Conservation (phyloP, 2,113 vertebrate species). For the Hippocampus guttulatus region DNA sequence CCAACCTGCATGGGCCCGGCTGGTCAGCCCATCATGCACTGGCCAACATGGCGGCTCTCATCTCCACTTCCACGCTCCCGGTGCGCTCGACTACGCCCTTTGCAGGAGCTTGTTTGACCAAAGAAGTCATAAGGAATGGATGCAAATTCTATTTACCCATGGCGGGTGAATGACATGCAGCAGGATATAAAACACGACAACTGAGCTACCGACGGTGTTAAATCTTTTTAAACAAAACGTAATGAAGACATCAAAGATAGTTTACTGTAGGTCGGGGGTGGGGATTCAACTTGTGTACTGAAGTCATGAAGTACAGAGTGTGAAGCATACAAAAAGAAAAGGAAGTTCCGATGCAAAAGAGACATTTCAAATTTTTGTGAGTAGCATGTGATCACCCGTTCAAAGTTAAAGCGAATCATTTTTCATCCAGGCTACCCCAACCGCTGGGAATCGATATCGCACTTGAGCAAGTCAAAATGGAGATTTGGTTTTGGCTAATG, state of each 20-base stretch:
- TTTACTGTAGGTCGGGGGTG: too few species aligned
- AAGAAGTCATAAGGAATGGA: constrained; percentile 41
- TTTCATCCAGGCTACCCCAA: background rate
- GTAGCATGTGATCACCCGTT: too few species aligned
- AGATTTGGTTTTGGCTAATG: background rate
- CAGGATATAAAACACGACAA: constrained; percentile 35
- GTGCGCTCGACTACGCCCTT: constrained; percentile 15
- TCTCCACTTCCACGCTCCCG: background rate
- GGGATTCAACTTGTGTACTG: too few species aligned
- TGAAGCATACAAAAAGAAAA: too few species aligned
- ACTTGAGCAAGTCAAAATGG: background rate
- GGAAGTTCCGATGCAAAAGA: too few species aligned
- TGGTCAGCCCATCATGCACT: background rate
- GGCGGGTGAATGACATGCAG: constrained; percentile 11
- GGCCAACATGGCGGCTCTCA: background rate
- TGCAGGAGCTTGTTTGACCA: constrained; percentile 11
- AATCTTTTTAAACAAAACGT: background rate
- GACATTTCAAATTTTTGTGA: too few species aligned
- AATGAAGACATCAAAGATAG: too few species aligned
- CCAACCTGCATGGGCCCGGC: background rate
- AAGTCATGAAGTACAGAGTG: too few species aligned
- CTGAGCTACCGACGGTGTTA: background rate
- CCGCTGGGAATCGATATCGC: background rate
- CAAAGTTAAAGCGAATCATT: too few species aligned
- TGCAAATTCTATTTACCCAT: constrained; percentile 50